A percentile compares a stretch with the other conserved stretches of the same genome.
These are phyloP conservation scores for Aphrophora alni DNA, from an alignment of 2,888 invertebrate species.

Conservation along the genomic window DNA sequence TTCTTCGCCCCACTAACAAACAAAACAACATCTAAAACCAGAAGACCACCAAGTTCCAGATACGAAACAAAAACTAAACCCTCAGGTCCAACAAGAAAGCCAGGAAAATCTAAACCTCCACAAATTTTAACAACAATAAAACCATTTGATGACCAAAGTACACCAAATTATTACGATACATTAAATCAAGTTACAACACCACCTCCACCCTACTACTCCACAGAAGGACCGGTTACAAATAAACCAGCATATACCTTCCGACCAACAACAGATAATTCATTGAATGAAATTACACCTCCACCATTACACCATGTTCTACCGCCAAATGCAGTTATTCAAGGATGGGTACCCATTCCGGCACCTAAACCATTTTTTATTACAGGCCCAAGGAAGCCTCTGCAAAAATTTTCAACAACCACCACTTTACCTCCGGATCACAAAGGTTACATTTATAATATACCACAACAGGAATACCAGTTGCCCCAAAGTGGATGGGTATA, in stretches of 20 bases:
- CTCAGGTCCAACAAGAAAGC: slow-evolving; percentile 33
- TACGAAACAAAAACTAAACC: slow-evolving; percentile 56
- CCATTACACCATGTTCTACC: slow-evolving; percentile 36
- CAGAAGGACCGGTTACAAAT: slow-evolving; percentile 39
- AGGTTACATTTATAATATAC: slow-evolving; percentile 25
- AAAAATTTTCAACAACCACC: slow-evolving; percentile 23
- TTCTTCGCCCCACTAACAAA: slow-evolving; percentile 74
- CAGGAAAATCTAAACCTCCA: slow-evolving; percentile 34
- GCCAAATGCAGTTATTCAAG: slow-evolving; percentile 44
- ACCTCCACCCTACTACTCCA: slow-evolving; percentile 43
- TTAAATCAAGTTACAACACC: slow-evolving; percentile 61
- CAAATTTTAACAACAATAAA: slow-evolving; percentile 35
- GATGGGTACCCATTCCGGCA: slow-evolving; percentile 53
- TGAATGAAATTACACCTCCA: slow-evolving; percentile 47
- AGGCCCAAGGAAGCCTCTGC: slow-evolving; percentile 43
- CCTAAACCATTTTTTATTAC: slow-evolving; percentile 51
- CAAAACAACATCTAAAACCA: slow-evolving; percentile 56
- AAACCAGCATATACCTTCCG: slow-evolving; percentile 28
- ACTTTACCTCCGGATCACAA: slow-evolving; percentile 21
- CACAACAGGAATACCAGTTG: slow-evolving; percentile 30
- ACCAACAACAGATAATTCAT: slow-evolving; percentile 36
- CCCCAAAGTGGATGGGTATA: slow-evolving; percentile 40
- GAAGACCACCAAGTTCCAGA: slow-evolving; percentile 59
- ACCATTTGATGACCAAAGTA: background rate
- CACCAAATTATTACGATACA: slow-evolving; percentile 25